Evolutionary conservation across 2,888 invertebrate species (phyloP), one percentile per base, ranked within the genome.

Genomic region (Omphaloscelis lunosa): DNA sequence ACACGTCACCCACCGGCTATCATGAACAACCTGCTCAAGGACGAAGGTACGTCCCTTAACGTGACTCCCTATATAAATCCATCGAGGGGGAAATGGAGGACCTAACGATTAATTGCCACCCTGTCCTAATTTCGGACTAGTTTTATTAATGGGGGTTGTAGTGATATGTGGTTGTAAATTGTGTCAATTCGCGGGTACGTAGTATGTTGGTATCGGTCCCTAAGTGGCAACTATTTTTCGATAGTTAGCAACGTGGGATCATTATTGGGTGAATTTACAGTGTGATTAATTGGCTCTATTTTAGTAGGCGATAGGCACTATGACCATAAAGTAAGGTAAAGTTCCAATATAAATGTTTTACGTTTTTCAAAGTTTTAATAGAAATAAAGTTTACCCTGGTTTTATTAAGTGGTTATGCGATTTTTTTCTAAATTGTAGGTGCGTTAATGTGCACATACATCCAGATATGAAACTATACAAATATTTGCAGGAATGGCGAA

Each of bases 31-130:
- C 15, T 27, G 65, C 70, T 70, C 73, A 85, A 82, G 77, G 77
- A 61, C 67, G 53, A 11, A 59, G 63, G 48, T 68, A 75, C 23
- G 23, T 62, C 63, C 56, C 80, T 51, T 83, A 80, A 83, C 70
- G 67, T 73, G 82, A 65, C 59, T 63, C 53, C 62, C 71, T 7
- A 12, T 12, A 69, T 83, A 83, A 85, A 85, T 83, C 85, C 62
- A 72, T 75, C 65, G 45, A 67, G 59, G 45, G 65, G 66, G 66
- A 12, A 29, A 23, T 4, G 5, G 9, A 17, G 73, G 72, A 20
- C 8, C 53, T 68, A 29, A 81, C 61, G 41, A 83, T 85, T 82
- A 82, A 83, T 83, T 70, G 77, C 70, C 77, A n/a, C 85, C 83
- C 73, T 61, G 73, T 29, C 71, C 70, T 83, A 77, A 85, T 73